Evolutionary conservation across 2,113 vertebrate species (phyloP).

Genomic region (Eurypyga helias): DNA sequence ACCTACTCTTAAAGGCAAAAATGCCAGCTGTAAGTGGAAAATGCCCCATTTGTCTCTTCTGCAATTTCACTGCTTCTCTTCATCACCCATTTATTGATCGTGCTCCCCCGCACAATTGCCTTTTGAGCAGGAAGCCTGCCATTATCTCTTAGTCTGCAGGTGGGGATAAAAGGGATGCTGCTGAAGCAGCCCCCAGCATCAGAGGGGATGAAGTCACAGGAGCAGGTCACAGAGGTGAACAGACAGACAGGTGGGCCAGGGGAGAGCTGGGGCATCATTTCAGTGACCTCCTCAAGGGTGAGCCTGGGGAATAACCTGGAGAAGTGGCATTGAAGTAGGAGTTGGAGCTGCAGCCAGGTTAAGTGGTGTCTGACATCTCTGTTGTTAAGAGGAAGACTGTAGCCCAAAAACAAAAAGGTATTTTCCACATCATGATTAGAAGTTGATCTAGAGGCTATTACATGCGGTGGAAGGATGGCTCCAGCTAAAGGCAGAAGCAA

Average conservation of each 20-base stretch:
- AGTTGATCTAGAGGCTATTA: background rate
- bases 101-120: rapidly evolving
- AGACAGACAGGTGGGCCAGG: background rate
- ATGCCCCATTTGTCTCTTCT: background rate
- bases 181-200: background rate
- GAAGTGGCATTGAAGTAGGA: background rate
- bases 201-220: background rate
- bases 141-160: background rate
- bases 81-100: rapidly evolving
- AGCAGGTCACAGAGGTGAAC: background rate
- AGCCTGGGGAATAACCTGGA: background rate
- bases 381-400: background rate
- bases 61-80: background rate
- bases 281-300: rapidly evolving
- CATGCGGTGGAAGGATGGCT: background rate
- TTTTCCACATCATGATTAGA: background rate
- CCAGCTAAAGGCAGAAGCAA: background rate
- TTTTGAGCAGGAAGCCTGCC: background rate
- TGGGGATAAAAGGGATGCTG: background rate
- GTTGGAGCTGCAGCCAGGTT: background rate
- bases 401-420: background rate
- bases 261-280: background rate
- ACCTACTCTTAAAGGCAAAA: background rate
- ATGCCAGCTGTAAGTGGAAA: background rate
- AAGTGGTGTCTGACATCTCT: background rate